A percentile compares a stretch with the other conserved stretches of the same genome.
Conservation (phyloP, 2,113 vertebrate species). For the Theropithecus gelada region DNA sequence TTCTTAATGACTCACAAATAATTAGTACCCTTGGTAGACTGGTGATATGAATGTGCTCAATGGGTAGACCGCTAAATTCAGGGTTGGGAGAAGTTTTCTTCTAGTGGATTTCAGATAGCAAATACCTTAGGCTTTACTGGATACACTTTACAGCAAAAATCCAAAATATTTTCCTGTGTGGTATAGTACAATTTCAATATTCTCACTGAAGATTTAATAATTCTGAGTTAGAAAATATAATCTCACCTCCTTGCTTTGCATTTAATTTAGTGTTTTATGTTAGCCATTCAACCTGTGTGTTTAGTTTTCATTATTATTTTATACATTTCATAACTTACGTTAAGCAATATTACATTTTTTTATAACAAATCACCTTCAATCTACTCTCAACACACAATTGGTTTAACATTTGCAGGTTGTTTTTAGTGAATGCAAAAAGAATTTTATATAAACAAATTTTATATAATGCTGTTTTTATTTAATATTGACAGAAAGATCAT, state of each 20-base stretch:
- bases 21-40: not conserved
- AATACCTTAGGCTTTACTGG: not conserved
- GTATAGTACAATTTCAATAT: not conserved
- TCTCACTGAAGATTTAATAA: not conserved
- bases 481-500: not conserved
- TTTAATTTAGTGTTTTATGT: not conserved
- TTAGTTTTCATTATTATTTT: not conserved
- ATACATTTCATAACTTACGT: not conserved
- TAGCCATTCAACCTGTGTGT: not conserved
- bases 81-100: not conserved
- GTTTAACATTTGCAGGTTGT: constrained; percentile 3
- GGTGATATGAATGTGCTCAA: not conserved
- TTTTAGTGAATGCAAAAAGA: not conserved
- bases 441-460: not conserved
- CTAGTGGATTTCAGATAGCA: not conserved
- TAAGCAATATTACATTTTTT: not conserved
- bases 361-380: not conserved
- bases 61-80: not conserved
- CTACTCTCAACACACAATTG: not conserved
- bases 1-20: not conserved
- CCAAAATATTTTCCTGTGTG: not conserved
- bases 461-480: not conserved
- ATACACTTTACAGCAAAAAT: not conserved
- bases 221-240: constrained; percentile 6
- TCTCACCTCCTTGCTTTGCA: not conserved